These are phyloP conservation scores for Xylota segnis DNA, from an alignment of 2,888 invertebrate species.

Conservation along the genomic window DNA sequence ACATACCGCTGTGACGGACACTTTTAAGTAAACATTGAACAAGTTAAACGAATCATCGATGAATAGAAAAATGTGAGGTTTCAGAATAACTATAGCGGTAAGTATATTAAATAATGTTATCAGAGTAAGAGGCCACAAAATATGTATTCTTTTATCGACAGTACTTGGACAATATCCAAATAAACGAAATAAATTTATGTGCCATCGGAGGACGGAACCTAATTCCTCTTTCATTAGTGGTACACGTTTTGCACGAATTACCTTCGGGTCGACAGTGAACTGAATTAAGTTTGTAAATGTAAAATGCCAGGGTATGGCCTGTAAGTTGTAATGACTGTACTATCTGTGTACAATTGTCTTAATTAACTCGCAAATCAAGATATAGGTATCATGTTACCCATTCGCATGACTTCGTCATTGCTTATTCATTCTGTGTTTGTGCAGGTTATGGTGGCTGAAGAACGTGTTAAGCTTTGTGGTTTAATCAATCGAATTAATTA, in stretches of 20 bases:
- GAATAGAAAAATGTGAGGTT: constrained; percentile 75
- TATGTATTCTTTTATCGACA: constrained; percentile 61
- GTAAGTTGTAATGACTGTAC: neutral
- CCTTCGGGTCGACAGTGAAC: neutral
- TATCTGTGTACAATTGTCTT: neutral
- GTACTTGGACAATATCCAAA: constrained; percentile 79
- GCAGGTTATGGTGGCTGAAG: no score
- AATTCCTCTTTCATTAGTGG: constrained; percentile 2
- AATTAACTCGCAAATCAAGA: neutral
- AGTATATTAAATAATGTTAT: constrained; percentile 67
- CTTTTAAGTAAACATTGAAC: constrained; percentile 80
- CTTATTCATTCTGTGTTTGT: neutral
- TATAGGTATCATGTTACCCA: neutral
- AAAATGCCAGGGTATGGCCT: neutral
- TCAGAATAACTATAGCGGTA: neutral
- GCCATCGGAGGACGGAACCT: constrained; percentile 58
- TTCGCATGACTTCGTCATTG: neutral
- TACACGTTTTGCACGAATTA: no score
- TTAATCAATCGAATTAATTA: no score
- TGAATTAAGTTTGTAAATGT: neutral
- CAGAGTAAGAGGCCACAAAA: constrained; percentile 77
- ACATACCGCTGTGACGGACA: constrained; percentile 77
- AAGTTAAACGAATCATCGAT: constrained; percentile 78
- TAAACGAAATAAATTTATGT: constrained; percentile 79
- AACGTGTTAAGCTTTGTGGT: no score